Evolutionary conservation across 2,888 invertebrate species (phyloP).

Genomic region (Nomada fabriciana): DNA sequence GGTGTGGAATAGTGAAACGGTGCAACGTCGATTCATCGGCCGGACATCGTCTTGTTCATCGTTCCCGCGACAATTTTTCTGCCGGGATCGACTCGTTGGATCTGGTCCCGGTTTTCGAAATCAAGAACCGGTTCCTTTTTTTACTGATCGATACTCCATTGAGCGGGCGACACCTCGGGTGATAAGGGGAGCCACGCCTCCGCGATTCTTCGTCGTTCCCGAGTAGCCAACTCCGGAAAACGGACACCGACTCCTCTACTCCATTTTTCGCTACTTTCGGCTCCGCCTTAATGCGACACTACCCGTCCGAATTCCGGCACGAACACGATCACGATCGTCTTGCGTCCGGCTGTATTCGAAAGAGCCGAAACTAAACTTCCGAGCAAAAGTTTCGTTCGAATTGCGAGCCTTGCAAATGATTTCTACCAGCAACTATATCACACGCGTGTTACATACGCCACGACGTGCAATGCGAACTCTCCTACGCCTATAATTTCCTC

Average conservation of each 20-base stretch:
- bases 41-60: neutral
- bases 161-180: conserved; percentile 18
- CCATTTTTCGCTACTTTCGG: neutral
- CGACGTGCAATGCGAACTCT: too few relatives aligned
- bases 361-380: neutral
- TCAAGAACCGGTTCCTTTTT: conserved; percentile 30
- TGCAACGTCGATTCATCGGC: neutral
- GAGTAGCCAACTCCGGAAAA: neutral
- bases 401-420: conserved; percentile 3
- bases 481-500: neutral
- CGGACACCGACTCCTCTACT: conserved; percentile 4
- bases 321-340: neutral
- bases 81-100: neutral
- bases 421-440: neutral
- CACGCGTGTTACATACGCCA: too few relatives aligned
- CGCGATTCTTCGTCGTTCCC: conserved; percentile 22
- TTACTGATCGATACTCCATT: conserved; percentile 39
- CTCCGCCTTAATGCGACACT: conserved; percentile 17
- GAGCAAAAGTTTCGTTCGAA: conserved; percentile 5
- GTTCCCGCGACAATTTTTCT: conserved; percentile 1
- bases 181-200: conserved; percentile 51
- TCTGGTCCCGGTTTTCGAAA: conserved; percentile 10
- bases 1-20: neutral
- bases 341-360: too few relatives aligned
- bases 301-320: neutral